phyloP scores from a whole-genome alignment of 2,888 invertebrate genomes.

The Apamea monoglypha region DNA sequence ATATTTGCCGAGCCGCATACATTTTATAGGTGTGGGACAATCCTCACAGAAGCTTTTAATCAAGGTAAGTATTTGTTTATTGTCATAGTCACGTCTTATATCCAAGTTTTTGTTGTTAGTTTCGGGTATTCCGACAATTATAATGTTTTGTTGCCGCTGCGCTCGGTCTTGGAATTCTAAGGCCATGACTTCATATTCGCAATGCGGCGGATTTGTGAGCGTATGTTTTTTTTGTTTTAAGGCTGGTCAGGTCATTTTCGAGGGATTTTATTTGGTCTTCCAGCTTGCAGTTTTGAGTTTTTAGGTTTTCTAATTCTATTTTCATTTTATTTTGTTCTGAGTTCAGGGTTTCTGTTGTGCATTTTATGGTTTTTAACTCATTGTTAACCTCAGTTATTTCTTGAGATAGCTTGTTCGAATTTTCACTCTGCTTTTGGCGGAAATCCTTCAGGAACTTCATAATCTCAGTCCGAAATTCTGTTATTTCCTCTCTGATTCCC shows the following conservation, averaged over 20 bases:
- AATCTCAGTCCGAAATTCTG: neutral
- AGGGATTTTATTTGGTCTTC: neutral
- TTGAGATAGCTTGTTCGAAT: conserved; percentile 2
- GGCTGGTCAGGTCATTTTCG: neutral
- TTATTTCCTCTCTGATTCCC: neutral
- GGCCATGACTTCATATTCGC: neutral
- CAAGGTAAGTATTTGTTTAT: neutral
- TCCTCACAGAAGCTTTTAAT: neutral
- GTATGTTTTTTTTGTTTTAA: neutral
- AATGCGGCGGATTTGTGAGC: neutral
- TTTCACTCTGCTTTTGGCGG: neutral
- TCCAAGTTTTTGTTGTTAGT: neutral
- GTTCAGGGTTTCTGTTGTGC: too few species aligned
- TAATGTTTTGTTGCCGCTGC: neutral
- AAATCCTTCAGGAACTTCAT: neutral
- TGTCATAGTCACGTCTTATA: neutral
- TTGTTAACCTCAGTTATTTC: neutral
- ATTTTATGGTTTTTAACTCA: too few species aligned
- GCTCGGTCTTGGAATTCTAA: neutral
- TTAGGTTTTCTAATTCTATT: neutral
- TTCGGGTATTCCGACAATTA: conserved; percentile 6
- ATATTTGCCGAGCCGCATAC: too few species aligned
- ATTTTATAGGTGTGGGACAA: neutral
- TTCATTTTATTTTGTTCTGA: neutral
- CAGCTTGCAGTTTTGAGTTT: neutral